phyloP scores from a whole-genome alignment of 2,888 invertebrate genomes.

The Chorisops tibialis region DNA sequence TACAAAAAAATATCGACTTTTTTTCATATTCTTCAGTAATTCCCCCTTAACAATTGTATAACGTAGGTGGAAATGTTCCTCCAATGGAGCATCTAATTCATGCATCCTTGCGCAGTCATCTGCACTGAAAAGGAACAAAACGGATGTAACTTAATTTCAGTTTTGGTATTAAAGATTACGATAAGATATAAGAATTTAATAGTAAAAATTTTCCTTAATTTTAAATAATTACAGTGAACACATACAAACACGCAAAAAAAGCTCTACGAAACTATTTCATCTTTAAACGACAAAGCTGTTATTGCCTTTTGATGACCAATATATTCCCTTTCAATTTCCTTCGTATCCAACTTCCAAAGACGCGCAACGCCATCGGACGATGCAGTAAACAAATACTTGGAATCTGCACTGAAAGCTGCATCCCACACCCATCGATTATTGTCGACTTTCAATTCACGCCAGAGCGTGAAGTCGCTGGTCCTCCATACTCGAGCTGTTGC shows the following conservation, averaged over 20 bases:
- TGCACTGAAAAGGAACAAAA: too few relatives aligned
- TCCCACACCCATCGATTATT: slow-evolving; percentile 97
- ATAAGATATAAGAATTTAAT: too few relatives aligned
- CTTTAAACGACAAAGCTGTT: slow-evolving; percentile 84
- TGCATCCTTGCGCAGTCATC: too few relatives aligned
- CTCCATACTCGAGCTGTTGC: slow-evolving; percentile 88
- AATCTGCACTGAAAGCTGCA: slow-evolving; percentile 93
- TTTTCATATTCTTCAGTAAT: too few relatives aligned
- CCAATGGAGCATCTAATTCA: too few relatives aligned
- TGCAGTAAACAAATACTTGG: slow-evolving; percentile 89
- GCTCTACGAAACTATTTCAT: slow-evolving; percentile 60
- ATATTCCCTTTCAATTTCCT: slow-evolving; percentile 84
- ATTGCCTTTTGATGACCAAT: slow-evolving; percentile 94
- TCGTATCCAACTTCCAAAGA: slow-evolving; percentile 88
- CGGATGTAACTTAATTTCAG: too few relatives aligned
- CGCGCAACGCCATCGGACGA: slow-evolving; percentile 92
- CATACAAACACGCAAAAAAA: too few relatives aligned
- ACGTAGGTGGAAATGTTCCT: too few relatives aligned
- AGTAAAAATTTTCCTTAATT: background rate
- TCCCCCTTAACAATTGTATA: too few relatives aligned
- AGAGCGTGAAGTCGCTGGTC: slow-evolving; percentile 71
- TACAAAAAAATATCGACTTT: too few relatives aligned
- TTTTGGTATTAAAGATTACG: too few relatives aligned
- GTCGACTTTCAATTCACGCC: slow-evolving; percentile 71
- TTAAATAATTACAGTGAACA: too few relatives aligned